phyloP scores from a whole-genome alignment of 1,140 invertebrate genomes.

The Drosophila saltans region DNA sequence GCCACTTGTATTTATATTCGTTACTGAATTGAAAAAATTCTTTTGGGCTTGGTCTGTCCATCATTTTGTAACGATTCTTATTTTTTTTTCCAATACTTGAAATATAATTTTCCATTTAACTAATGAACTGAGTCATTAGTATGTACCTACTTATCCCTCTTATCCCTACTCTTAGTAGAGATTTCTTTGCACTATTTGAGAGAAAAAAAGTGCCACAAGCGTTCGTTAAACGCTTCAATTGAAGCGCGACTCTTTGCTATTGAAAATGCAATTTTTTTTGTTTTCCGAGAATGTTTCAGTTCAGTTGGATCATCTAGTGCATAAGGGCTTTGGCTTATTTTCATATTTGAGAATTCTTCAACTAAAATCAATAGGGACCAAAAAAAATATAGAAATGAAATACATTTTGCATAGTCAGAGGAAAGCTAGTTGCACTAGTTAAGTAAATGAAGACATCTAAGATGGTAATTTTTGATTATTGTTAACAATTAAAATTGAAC shows the following conservation, averaged over 20 bases:
- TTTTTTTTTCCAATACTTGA: neutral
- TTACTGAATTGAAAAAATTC: neutral
- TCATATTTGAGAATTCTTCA: neutral
- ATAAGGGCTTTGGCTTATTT: neutral
- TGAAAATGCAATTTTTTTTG: conserved; percentile 50
- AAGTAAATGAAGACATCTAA: too few relatives aligned
- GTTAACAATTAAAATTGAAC: too few relatives aligned
- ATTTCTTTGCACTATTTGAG: neutral
- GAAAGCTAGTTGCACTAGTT: too few relatives aligned
- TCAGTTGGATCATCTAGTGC: conserved; percentile 35
- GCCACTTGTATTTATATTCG: conserved; percentile 15
- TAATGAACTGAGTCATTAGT: conserved; percentile 28
- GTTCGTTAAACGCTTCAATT: conserved; percentile 51
- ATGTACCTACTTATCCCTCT: conserved; percentile 3
- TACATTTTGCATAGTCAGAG: too few relatives aligned
- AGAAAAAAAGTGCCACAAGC: neutral
- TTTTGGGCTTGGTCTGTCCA: conserved; percentile 30
- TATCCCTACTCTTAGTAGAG: neutral
- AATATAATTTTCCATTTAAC: conserved; percentile 43
- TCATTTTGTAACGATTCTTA: conserved; percentile 30
- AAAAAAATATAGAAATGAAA: too few relatives aligned
- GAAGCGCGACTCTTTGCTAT: conserved; percentile 40
- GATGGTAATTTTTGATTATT: too few relatives aligned
- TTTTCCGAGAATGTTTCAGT: conserved; percentile 39
- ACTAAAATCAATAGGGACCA: neutral